These are phyloP conservation scores for Euplagia quadripunctaria DNA, from an alignment of 2,888 invertebrate species.

Conservation along the genomic window DNA sequence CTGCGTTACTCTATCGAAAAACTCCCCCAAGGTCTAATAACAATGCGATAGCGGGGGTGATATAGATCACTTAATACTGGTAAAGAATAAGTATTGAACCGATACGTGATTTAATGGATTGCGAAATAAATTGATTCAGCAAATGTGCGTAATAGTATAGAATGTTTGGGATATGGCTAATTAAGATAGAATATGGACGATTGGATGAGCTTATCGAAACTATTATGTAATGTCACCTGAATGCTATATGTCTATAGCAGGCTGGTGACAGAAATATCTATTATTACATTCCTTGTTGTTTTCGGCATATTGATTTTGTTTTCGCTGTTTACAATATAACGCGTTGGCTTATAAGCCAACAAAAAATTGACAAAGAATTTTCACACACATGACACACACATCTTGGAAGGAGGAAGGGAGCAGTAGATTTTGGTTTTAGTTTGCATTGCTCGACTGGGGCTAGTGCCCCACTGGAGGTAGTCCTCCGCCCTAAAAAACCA, in stretches of 20 bases:
- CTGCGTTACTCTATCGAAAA: slow-evolving; percentile 65
- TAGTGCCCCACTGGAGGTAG: too few species aligned
- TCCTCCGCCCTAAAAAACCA: too few species aligned
- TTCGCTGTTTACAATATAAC: too few species aligned
- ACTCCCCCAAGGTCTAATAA: slow-evolving; percentile 37
- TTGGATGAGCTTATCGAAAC: slow-evolving; percentile 14
- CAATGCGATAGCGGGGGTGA: slow-evolving; percentile 49
- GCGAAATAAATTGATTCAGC: slow-evolving; percentile 84
- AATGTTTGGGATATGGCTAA: slow-evolving; percentile 60
- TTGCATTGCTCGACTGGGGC: neutral
- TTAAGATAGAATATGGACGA: slow-evolving; percentile 42
- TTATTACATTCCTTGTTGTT: neutral
- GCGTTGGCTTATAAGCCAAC: too few species aligned
- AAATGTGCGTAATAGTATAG: slow-evolving; percentile 62
- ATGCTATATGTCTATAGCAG: neutral
- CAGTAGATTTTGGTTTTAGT: neutral
- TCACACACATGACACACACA: too few species aligned
- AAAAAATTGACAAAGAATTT: too few species aligned
- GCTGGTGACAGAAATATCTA: neutral
- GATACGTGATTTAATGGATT: slow-evolving; percentile 82
- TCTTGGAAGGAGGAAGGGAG: neutral
- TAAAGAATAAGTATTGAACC: slow-evolving; percentile 71
- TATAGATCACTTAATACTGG: slow-evolving; percentile 59
- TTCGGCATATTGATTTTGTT: neutral
- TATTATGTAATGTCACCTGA: neutral